Evolutionary conservation across 2,888 invertebrate species (phyloP).

Genomic region (Coecobrya sp.): DNA sequence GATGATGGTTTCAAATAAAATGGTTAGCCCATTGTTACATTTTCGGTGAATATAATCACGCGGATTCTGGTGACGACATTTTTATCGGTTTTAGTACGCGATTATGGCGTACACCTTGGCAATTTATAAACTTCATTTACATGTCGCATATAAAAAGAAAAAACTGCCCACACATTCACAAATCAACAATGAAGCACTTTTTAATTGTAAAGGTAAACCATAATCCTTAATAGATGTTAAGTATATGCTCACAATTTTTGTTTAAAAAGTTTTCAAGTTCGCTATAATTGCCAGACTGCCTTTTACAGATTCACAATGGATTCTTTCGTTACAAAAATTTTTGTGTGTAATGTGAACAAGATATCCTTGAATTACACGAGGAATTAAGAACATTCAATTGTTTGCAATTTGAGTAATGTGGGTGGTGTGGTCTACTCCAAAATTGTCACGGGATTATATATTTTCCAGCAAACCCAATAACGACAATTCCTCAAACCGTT

Average conservation of each 20-base stretch:
- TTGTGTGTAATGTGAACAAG: background rate
- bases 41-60: background rate
- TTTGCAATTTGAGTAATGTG: background rate
- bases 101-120: constrained; percentile 22
- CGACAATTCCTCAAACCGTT: no score
- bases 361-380: background rate
- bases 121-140: constrained; percentile 39
- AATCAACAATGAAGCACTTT: background rate
- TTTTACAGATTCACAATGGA: background rate
- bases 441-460: background rate
- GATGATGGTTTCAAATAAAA: background rate
- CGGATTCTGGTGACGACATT: constrained; percentile 22
- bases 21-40: background rate
- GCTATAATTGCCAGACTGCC: background rate
- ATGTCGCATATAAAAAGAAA: background rate
- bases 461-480: no score
- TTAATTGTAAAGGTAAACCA: no score
- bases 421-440: background rate
- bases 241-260: no score
- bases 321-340: background rate
- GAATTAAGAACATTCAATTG: no score
- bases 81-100: constrained; percentile 12
- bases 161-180: constrained; percentile 2
- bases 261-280: constrained; percentile 35
- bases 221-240: no score